A percentile compares a stretch with the other conserved stretches of the same genome.
phyloP scores from a whole-genome alignment of 2,888 invertebrate species.

The Pachydiplax longipennis region DNA sequence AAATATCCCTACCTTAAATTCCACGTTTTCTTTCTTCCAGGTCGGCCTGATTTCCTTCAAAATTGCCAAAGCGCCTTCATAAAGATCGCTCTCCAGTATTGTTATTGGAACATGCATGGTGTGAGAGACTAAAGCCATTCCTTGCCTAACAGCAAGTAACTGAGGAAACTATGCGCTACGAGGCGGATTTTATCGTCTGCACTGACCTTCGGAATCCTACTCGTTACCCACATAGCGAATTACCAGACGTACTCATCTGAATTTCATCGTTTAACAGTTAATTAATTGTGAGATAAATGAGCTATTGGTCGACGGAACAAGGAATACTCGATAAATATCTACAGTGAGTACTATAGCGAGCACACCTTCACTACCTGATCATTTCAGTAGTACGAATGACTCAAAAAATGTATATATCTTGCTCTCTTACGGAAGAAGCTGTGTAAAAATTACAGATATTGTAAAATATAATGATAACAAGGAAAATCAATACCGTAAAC shows the following conservation, averaged over 20 bases:
- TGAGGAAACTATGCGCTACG: constrained; percentile 6
- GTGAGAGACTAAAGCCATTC: constrained; percentile 24
- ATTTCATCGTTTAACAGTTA: neutral
- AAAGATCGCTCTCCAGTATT: constrained; percentile 72
- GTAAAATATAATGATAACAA: neutral
- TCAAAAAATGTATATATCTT: neutral
- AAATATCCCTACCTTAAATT: constrained; percentile 71
- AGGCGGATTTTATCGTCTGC: constrained; percentile 28
- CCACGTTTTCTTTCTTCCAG: constrained; percentile 71
- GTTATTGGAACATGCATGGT: constrained; percentile 65
- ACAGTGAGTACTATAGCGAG: neutral
- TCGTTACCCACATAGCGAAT: neutral
- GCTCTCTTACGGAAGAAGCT: neutral
- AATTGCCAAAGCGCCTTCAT: constrained; percentile 72
- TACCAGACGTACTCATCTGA: neutral
- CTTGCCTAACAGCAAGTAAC: constrained; percentile 2
- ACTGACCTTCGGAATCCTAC: constrained; percentile 30
- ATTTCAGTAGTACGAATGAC: neutral
- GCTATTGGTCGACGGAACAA: neutral
- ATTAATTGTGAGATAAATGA: neutral
- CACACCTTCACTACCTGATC: neutral
- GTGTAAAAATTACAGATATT: neutral
- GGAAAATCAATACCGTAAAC: neutral
- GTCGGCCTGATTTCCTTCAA: constrained; percentile 72
- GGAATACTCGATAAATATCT: neutral